Percentiles rank a stretch among this genome's conserved stretches.
These are phyloP conservation scores for Macrobrachium rosenbergii DNA, from an alignment of 1,140 invertebrate genomes.

Conservation along the genomic window DNA sequence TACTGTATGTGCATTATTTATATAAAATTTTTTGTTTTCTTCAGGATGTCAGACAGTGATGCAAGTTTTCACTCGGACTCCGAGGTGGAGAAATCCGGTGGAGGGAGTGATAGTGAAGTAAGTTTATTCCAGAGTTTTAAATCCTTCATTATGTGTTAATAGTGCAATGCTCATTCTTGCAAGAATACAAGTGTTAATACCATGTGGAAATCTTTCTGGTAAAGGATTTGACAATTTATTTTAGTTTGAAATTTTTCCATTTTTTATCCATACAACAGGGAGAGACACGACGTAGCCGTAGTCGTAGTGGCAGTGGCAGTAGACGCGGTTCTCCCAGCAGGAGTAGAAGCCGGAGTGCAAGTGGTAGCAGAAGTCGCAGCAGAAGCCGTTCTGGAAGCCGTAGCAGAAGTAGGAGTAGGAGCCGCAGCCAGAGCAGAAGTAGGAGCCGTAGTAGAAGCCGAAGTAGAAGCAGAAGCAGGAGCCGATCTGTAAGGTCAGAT, in stretches of 20 bases:
- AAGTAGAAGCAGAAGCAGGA: constrained; percentile 54
- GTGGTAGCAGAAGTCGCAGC: constrained; percentile 30
- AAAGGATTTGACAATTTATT: too few species aligned
- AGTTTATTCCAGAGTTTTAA: neutral
- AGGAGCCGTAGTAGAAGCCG: constrained; percentile 42
- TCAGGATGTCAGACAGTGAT: constrained; percentile 49
- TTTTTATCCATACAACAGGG: neutral
- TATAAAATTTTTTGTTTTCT: too few species aligned
- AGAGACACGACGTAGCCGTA: constrained; percentile 20
- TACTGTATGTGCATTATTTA: too few species aligned
- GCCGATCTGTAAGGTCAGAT: constrained; percentile 57
- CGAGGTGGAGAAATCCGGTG: constrained; percentile 45
- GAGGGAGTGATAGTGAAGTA: constrained; percentile 55
- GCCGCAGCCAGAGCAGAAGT: constrained; percentile 41
- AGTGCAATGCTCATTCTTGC: neutral
- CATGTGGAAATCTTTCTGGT: neutral
- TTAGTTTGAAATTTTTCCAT: too few species aligned
- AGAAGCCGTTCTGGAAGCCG: constrained; percentile 35
- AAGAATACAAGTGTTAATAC: neutral
- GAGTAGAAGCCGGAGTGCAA: neutral
- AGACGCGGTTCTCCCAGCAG: neutral
- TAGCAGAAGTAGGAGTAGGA: constrained; percentile 47
- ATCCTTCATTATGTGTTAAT: neutral
- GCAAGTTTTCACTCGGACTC: constrained; percentile 54
- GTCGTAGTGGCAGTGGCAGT: constrained; percentile 28